phyloP scores from a whole-genome alignment of 2,797 vertebrate genomes.

The Sarcophilus harrisii region DNA sequence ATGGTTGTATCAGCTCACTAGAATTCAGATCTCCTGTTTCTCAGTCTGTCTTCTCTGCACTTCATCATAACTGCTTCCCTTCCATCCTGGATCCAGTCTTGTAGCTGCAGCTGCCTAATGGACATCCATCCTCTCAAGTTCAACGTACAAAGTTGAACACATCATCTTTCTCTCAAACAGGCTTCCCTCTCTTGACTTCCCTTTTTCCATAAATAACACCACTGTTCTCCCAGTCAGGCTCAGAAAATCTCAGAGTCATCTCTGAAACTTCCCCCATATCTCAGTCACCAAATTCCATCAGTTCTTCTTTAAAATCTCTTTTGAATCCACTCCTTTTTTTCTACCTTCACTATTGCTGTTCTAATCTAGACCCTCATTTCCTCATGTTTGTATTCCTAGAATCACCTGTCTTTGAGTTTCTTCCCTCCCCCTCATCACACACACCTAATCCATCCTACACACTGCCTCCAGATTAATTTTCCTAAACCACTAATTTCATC shows the following conservation, averaged over 20 bases:
- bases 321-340: not conserved
- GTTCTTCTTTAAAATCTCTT: not conserved
- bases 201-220: not conserved
- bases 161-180: not conserved
- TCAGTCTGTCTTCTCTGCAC: not conserved
- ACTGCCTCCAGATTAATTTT: not conserved
- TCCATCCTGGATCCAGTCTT: not conserved
- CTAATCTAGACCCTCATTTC: not conserved
- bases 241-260: conserved; percentile 2
- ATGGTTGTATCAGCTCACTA: not conserved
- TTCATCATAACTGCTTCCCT: not conserved
- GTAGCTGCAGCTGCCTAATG: not conserved
- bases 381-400: not conserved
- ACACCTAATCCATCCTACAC: not conserved
- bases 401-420: not conserved
- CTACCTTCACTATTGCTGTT: not conserved
- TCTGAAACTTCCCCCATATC: not conserved
- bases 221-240: not conserved
- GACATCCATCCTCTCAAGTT: not conserved
- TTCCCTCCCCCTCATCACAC: not conserved
- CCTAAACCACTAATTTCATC: not conserved
- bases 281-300: not conserved
- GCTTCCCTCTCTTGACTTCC: not conserved
- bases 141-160: not conserved
- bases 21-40: not conserved